Evolutionary conservation across 2,113 vertebrate species (phyloP).

Genomic region (Agelaius tricolor): DNA sequence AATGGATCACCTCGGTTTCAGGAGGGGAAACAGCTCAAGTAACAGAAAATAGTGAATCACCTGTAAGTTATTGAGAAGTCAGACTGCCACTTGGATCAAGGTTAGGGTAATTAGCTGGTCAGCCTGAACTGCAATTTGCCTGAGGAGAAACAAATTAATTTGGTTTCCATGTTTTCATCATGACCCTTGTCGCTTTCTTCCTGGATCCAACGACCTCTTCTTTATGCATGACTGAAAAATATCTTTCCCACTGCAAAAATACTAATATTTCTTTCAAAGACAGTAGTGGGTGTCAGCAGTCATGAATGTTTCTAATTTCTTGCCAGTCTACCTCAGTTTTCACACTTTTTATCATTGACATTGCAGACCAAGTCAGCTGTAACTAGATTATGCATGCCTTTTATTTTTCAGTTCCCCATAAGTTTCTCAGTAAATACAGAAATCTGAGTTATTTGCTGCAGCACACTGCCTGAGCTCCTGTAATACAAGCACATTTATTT

Average conservation of each 20-base stretch:
- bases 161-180: conserved; percentile 57
- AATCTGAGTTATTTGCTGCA: conserved; percentile 27
- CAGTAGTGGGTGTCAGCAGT: conserved; percentile 9
- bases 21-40: conserved; percentile 50
- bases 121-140: conserved; percentile 66
- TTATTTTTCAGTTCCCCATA: conserved; percentile 44
- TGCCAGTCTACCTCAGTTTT: conserved; percentile 15
- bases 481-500: not conserved
- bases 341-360: not conserved
- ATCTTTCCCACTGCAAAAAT: conserved; percentile 42
- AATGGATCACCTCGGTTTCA: conserved; percentile 66
- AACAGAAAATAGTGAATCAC: conserved; percentile 51
- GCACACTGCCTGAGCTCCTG: not conserved
- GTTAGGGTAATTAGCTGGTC: conserved; percentile 71
- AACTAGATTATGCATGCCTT: conserved; percentile 44
- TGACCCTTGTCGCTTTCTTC: conserved; percentile 34
- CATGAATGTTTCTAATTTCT: conserved; percentile 44
- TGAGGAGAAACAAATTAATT: conserved; percentile 74
- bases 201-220: conserved; percentile 14
- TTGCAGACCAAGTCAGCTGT: conserved; percentile 41
- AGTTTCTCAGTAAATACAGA: conserved; percentile 59
- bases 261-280: conserved; percentile 34
- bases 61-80: conserved; percentile 74
- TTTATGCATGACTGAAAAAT: conserved; percentile 9
- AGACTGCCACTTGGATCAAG: conserved; percentile 39